These are phyloP conservation scores for Xanthia icteritia DNA, from an alignment of 2,888 invertebrate species.

Conservation along the genomic window DNA sequence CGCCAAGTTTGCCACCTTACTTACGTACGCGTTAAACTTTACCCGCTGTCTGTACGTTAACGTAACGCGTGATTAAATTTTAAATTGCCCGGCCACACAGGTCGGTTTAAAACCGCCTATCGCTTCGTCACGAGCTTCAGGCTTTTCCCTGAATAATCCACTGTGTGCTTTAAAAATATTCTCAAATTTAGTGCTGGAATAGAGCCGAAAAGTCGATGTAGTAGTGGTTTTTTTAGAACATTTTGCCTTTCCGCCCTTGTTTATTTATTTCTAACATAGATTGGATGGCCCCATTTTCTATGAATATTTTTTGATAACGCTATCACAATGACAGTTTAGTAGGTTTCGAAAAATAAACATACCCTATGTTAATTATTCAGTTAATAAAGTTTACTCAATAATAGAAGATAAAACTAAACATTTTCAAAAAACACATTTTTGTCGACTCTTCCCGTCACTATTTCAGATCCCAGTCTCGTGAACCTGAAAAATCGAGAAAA, in stretches of 20 bases:
- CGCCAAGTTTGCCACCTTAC: conserved; percentile 50
- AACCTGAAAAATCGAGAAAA: not conserved
- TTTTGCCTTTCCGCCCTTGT: not conserved
- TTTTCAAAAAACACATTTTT: not conserved
- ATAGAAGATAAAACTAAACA: not conserved
- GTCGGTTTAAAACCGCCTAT: conserved; percentile 71
- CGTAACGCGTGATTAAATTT: conserved; percentile 80
- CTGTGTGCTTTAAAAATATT: conserved; percentile 54
- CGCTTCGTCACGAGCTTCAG: conserved; percentile 73
- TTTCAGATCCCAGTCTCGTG: not conserved
- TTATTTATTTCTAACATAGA: not conserved
- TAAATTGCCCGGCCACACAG: conserved; percentile 81
- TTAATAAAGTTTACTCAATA: not conserved
- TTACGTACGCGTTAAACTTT: conserved; percentile 52
- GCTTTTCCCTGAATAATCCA: conserved; percentile 71
- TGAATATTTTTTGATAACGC: not conserved
- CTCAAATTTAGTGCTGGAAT: conserved; percentile 26
- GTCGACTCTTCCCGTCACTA: not conserved
- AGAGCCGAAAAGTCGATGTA: not conserved
- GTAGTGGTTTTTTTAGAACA: not conserved
- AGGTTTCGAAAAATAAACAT: not conserved
- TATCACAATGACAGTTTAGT: not conserved
- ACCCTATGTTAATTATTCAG: not conserved
- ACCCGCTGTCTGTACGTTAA: conserved; percentile 69
- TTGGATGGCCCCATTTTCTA: not conserved